Evolutionary conservation across 1,140 invertebrate genomes (phyloP).

Genomic region (Catajapyx aquilonaris): DNA sequence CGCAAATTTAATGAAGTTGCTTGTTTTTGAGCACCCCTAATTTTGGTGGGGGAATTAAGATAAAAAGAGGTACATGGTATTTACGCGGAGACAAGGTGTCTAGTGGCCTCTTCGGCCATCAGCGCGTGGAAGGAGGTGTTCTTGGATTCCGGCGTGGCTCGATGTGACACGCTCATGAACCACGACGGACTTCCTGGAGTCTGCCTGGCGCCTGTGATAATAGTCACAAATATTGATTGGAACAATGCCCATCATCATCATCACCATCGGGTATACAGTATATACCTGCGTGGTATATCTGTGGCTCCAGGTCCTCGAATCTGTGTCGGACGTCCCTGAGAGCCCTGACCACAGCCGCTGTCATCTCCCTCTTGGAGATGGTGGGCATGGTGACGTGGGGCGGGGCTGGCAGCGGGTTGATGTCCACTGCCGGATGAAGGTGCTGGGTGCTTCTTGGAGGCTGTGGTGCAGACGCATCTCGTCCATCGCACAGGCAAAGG

Average conservation of each 20-base stretch:
- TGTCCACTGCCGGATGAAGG: constrained; percentile 13
- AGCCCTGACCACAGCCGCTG: constrained; percentile 16
- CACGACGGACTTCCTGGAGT: constrained; percentile 24
- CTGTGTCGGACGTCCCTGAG: constrained; percentile 16
- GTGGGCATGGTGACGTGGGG: constrained; percentile 17
- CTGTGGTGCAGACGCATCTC: too few species aligned
- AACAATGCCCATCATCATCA: constrained; percentile 1
- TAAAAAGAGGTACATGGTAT: constrained; percentile 6
- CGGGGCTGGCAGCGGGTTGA: constrained; percentile 13
- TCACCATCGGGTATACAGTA: constrained; percentile 3
- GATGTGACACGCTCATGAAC: constrained; percentile 28
- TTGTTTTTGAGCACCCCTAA: neutral
- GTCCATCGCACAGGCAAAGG: too few species aligned
- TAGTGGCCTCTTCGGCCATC: constrained; percentile 28
- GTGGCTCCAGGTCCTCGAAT: constrained; percentile 19
- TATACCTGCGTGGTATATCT: constrained; percentile 19
- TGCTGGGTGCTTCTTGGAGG: constrained; percentile 11
- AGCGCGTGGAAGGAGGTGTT: constrained; percentile 27
- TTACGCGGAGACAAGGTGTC: constrained; percentile 25
- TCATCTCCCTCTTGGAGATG: constrained; percentile 19
- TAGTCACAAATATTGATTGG: neutral
- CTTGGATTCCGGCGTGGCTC: constrained; percentile 22
- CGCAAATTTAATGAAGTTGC: too few species aligned
- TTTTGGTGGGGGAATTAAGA: neutral
- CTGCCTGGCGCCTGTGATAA: constrained; percentile 18